These are phyloP conservation scores for Lasioglossum figueresi DNA, from an alignment of 2,888 invertebrate species.

Conservation along the genomic window DNA sequence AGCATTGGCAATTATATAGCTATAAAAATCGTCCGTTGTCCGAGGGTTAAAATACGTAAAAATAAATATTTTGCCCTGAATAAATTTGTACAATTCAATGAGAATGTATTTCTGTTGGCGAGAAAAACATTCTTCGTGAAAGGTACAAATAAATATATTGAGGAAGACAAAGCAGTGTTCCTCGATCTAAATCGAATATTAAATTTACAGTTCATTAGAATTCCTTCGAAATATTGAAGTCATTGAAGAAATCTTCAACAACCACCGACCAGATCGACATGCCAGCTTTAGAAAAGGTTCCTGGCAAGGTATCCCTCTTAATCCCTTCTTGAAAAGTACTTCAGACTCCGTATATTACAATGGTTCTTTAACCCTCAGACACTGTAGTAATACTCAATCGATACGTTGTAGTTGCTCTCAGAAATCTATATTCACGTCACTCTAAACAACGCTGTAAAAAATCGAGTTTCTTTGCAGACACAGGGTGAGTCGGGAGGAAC, in stretches of 20 bases:
- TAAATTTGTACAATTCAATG: no score
- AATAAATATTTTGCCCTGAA: no score
- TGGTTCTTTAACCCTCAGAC: neutral
- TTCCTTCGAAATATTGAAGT: neutral
- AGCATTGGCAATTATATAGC: no score
- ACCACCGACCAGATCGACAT: neutral
- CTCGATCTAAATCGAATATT: neutral
- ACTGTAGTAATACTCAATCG: neutral
- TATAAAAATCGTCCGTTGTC: no score
- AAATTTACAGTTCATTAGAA: neutral
- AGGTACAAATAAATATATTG: no score
- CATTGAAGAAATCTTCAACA: neutral
- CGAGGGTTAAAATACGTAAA: no score
- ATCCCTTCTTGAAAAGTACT: neutral
- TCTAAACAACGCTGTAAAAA: neutral
- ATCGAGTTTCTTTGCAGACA: neutral
- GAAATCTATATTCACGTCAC: neutral
- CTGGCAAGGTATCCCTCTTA: conserved; percentile 1
- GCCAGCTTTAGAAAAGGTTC: neutral
- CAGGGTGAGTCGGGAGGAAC: no score
- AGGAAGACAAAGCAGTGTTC: no score
- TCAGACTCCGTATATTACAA: conserved; percentile 14
- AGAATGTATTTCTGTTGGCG: no score
- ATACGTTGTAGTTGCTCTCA: neutral
- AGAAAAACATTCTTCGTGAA: no score